Percentiles rank a stretch among this genome's conserved stretches.
phyloP scores from a whole-genome alignment of 2,113 vertebrate species.

The Suricata suricatta region DNA sequence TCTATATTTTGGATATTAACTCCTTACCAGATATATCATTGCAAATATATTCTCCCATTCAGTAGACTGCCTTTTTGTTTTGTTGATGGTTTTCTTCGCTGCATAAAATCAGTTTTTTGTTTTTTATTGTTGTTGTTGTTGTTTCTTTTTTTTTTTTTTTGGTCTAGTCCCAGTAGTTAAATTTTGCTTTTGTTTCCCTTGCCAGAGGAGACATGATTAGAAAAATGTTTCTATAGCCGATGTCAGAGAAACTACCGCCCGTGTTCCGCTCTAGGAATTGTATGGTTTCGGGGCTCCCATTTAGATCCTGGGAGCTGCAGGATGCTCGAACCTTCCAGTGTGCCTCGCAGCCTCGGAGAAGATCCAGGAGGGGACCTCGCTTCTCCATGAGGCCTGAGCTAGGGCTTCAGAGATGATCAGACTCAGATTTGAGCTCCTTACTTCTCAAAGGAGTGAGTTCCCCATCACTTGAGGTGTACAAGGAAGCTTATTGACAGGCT shows the following conservation, averaged over 20 bases:
- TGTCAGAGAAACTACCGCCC: neutral
- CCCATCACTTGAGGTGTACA: neutral
- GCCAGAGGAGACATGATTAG: neutral
- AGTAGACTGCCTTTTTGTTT: neutral
- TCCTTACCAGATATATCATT: neutral
- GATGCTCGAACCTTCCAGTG: neutral
- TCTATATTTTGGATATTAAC: neutral
- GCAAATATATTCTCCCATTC: neutral
- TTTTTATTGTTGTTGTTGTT: too few relatives aligned
- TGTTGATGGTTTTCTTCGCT: neutral
- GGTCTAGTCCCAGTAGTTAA: neutral
- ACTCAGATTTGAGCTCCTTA: neutral
- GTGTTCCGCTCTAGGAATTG: neutral
- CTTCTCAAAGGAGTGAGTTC: neutral
- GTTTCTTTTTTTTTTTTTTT: neutral
- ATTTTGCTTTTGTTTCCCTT: neutral
- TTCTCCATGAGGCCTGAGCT: neutral
- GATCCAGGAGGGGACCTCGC: fast-evolving
- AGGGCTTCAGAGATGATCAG: neutral
- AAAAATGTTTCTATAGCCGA: neutral
- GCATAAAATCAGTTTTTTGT: neutral
- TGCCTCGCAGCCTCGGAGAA: neutral
- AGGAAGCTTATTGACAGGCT: neutral
- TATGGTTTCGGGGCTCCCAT: neutral
- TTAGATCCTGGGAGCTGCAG: neutral